Base-by-base conservation (phyloP, 2,113 vertebrate species). In the Gasterosteus aculeatus region DNA sequence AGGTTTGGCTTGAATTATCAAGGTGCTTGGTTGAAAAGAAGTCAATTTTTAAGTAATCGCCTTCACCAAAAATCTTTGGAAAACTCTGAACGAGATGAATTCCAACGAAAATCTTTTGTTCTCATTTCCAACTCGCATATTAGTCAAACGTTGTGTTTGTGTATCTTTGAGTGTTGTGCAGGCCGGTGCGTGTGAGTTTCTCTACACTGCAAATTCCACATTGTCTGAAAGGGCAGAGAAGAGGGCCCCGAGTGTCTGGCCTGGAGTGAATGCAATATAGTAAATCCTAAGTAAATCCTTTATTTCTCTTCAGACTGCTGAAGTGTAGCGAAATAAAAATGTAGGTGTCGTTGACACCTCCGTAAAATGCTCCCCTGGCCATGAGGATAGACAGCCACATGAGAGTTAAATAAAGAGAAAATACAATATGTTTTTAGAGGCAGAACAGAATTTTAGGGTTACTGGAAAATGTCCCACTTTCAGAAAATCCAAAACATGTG, bases 291-390 rank as follows among this genome's bases (percentile, higher is more conserved):
- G n/a, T n/a, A n/a, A n/a, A n/a, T n/a, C n/a, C n/a, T n/a, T n/a
- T n/a, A n/a, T n/a, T n/a, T n/a, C n/a, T n/a, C n/a, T n/a, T n/a
- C n/a, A n/a, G 85, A 65, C 51, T 18, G 29, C 44, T 78, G 80
- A 82, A 53, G 4, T 75, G 56, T 77, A 80, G 83, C 81, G 46
- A 80, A 88, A 86, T 81, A 80, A 83, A 87, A 85, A 85, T 70
- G 66, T 70, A 69, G 68, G 44, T 67, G 81, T 63, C 69, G 65
- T 79, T 60, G 68, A 85, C 72, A 81, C 49, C 72, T 70, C 44
- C 38, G 64, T 69, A 69, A 85, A 87, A 83, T 67, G 78, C 54
- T 74, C 69, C 68, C 67, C 33, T 61, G 44, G 26, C 39, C 51
- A 53, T 77, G 39, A 81, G 68, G 67, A 85, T 46, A 62, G 83